Base-by-base conservation (phyloP, 1,140 invertebrate genomes). In the Aphaenogaster rudis region DNA sequence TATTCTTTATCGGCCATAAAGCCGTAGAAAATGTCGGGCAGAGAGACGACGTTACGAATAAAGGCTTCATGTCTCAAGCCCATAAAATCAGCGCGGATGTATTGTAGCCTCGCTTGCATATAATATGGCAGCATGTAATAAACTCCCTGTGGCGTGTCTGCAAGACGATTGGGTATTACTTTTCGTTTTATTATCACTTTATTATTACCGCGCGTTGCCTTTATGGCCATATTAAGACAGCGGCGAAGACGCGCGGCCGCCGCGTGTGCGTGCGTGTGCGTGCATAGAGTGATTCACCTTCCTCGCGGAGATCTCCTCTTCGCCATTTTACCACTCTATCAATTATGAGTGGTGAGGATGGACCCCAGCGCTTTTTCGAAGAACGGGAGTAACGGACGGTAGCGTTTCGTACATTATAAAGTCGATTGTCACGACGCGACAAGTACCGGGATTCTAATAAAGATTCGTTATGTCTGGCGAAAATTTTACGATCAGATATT, bases 171-270 rank as follows among this genome's bases (percentile, higher is more conserved):
- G 90, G 89, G 76, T 88, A 91, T 92, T 93, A 93, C 86, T 92
- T 93, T 93, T 92, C 92, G 88, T 94, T 94, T 94, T 94, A 94
- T 94, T 93, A 94, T 94, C 93, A 88, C 93, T 94, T 94, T 93
- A 94, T 94, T 94, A 94, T 93, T 93, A 92, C 92, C 67, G 86
- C 91, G 82, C 87, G 85, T 93, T 67, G 90, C 81, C 74, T 92
- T 94, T 94, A 94, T 86, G 87, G 90, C 69, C 92, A 89, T 93
- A 93, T 94, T 93, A 93, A 93, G 90, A 59, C 81, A 33, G 42
- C 63, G 63, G 48, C 52, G 74, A 63, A 21, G 64, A 54, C 39
- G 64, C 17, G 71, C 82, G 36, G 6, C 11, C 72, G 59, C 33
- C 59, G 39, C 63, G 33, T 52, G 9, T 36, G 50, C 79, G 52